Evolutionary conservation across 2,797 vertebrate species (phyloP).

Genomic region (Chloroceryle amazona): DNA sequence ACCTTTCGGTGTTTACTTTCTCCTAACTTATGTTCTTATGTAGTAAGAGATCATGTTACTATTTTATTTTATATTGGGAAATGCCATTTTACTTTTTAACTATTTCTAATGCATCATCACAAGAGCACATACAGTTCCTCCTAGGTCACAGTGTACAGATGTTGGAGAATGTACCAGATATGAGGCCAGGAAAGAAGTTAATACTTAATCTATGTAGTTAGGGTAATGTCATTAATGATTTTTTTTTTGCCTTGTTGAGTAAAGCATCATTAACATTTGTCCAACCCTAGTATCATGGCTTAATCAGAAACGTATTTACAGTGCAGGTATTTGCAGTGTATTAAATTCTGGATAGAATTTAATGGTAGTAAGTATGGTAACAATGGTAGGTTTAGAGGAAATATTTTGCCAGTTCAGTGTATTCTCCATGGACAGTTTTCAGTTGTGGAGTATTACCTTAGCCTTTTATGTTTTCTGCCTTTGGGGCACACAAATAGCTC

Average conservation of each 20-base stretch:
- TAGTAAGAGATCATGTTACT: not conserved
- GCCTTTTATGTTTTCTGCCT: not conserved
- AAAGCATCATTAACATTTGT: not conserved
- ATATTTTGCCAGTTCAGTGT: accelerated
- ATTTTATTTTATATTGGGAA: not conserved
- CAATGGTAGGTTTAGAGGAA: not conserved
- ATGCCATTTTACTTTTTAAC: not conserved
- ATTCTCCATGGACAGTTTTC: not conserved
- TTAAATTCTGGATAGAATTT: not conserved
- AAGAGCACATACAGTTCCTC: not conserved
- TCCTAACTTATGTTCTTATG: not conserved
- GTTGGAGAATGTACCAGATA: not conserved
- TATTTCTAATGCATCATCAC: not conserved
- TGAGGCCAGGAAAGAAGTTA: not conserved
- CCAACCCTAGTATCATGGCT: not conserved
- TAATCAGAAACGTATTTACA: not conserved
- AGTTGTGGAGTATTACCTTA: not conserved
- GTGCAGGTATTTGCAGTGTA: not conserved
- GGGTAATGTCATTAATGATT: not conserved
- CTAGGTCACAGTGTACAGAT: not conserved
- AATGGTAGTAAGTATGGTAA: not conserved
- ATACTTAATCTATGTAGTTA: not conserved
- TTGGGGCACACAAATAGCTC: not conserved
- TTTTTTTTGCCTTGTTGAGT: not conserved
- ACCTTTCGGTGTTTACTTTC: not conserved